Evolutionary conservation across 2,888 invertebrate species (phyloP).

Genomic region (Galerucella nymphaeae): DNA sequence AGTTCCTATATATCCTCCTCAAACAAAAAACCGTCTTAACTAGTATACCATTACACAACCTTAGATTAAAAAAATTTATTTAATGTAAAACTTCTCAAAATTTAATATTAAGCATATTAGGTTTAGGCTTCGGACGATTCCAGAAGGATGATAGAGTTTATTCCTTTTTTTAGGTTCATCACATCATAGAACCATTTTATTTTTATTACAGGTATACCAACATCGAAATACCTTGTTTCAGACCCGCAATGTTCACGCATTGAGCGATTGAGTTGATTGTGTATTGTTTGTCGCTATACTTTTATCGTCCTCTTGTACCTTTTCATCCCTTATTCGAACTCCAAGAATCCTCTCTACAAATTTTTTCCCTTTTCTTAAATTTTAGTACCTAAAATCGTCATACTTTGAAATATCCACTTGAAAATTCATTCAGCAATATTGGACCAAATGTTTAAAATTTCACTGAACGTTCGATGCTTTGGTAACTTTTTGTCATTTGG

Average conservation of each 20-base stretch:
- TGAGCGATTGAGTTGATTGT: slow-evolving; percentile 52
- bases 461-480: not conserved
- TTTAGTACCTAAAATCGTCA: not conserved
- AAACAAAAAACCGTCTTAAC: slow-evolving; percentile 45
- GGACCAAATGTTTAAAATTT: not conserved
- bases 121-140: slow-evolving; percentile 8
- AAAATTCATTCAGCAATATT: not conserved
- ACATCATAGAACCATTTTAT: slow-evolving; percentile 25
- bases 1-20: slow-evolving; percentile 45
- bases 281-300: slow-evolving; percentile 48
- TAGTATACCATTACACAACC: slow-evolving; percentile 53
- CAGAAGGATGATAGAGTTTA: slow-evolving; percentile 10
- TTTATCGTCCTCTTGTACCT: slow-evolving; percentile 50
- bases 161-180: slow-evolving; percentile 23
- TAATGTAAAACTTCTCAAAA: slow-evolving; percentile 43
- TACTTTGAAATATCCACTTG: no score
- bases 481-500: not conserved
- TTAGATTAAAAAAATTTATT: slow-evolving; percentile 49
- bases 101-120: slow-evolving; percentile 3
- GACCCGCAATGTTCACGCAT: slow-evolving; percentile 62
- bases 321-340: slow-evolving; percentile 47
- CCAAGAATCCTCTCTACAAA: slow-evolving; percentile 61
- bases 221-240: slow-evolving; percentile 53
- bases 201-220: slow-evolving; percentile 59
- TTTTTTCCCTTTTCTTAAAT: not conserved